Base-by-base conservation (phyloP, 1,140 invertebrate species). In the Bilobella aurantiaca region DNA sequence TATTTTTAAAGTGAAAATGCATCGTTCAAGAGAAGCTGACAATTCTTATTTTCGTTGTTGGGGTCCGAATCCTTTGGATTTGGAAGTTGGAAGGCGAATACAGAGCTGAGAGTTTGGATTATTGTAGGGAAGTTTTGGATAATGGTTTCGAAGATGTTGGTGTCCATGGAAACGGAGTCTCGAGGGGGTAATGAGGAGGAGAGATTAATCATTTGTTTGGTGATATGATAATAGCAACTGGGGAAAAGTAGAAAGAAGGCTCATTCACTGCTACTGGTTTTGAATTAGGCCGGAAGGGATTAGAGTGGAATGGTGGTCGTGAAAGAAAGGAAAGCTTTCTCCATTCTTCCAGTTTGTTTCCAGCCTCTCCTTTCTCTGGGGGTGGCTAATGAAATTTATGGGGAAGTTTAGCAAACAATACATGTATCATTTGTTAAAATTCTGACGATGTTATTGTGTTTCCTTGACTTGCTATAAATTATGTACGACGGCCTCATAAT, bases 351-450 rank as follows among this genome's bases (percentile, higher is more conserved):
- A n/a, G 12, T 3, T 25, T 12, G 14, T 23, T 25, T 23, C 12
- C 14, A 3, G 8, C 49, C 23, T 56, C 25, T 23, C 34, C n/a
- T 34, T 5, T 8, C 34, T 30, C 1, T 56, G 23, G 0, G 32
- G 46, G 65, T 56, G 62, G 58, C 53, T 21, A 63, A 64, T 68
- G 27, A 63, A 68, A 68, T 68, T 59, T 63, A 63, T 64, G 62
- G 63, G 12, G n/a, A 58, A 62, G 63, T 65, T 64, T 62, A 65
- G 42, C 65, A 58, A 65, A 68, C 63, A 68, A 65, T 34, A 61
- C 47, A 57, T 65, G 46, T 27, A 62, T 68, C 67, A 68, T 68
- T 68, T 68, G 67, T 68, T 64, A 65, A 68, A 68, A 65, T 62
- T 68, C 53, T 34, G 58, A 61, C 53, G 32, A 62, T 62, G 63